These are phyloP conservation scores for Philypnodon macrostomus DNA, from an alignment of 2,797 vertebrate genomes.

Conservation along the genomic window DNA sequence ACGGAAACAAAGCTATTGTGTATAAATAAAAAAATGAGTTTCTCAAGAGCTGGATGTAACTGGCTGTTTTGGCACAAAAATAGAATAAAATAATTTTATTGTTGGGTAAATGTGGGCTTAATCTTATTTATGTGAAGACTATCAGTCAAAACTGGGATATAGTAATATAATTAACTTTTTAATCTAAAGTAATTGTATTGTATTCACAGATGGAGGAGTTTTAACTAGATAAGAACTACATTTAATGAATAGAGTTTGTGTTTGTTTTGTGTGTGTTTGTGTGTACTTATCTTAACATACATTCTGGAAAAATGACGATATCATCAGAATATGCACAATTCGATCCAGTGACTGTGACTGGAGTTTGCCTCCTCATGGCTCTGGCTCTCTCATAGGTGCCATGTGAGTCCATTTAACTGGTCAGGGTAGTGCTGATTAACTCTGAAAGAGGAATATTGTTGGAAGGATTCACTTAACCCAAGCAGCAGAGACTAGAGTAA, in stretches of 20 bases:
- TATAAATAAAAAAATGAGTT: neutral
- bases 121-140: too few species aligned
- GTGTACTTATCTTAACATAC: neutral
- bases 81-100: too few species aligned
- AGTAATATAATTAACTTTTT: too few species aligned
- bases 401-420: constrained; percentile 78
- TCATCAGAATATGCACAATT: constrained; percentile 46
- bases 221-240: too few species aligned
- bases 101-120: too few species aligned
- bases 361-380: constrained; percentile 25
- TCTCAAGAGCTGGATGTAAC: neutral
- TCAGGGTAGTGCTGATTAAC: constrained; percentile 67
- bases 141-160: too few species aligned
- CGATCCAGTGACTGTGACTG: constrained; percentile 40
- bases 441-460: constrained; percentile 70
- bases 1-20: constrained; percentile 13
- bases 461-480: constrained; percentile 37
- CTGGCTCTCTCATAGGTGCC: constrained; percentile 51
- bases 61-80: too few species aligned
- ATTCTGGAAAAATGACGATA: constrained; percentile 22
- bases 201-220: neutral
- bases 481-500: constrained; percentile 19
- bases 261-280: neutral
- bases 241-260: neutral
- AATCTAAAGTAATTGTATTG: too few species aligned